These are phyloP conservation scores for Zoanthus sansibaricus DNA, from an alignment of 92 coral and sea anemone genomes.

Conservation along the genomic window DNA sequence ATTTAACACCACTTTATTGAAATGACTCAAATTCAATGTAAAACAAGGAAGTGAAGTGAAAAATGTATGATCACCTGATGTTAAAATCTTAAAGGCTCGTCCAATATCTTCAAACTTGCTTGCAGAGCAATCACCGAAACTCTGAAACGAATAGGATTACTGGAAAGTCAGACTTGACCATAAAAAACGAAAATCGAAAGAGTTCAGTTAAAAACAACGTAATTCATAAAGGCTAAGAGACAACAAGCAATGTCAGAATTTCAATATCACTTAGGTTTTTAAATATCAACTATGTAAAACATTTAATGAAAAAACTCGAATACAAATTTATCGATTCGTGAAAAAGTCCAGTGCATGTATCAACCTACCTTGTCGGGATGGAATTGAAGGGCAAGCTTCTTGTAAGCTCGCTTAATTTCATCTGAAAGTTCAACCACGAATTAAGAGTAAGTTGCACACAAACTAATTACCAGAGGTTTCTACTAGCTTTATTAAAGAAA, in stretches of 20 bases:
- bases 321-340: slow-evolving; percentile 10
- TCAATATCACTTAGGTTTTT: neutral
- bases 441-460: slow-evolving; percentile 9
- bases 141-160: slow-evolving; percentile 64
- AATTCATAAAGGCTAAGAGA: neutral
- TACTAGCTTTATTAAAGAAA: neutral
- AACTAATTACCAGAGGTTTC: neutral
- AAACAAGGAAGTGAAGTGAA: neutral
- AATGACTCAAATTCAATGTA: neutral
- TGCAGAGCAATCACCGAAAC: slow-evolving; percentile 74
- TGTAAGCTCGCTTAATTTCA: slow-evolving; percentile 91
- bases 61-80: slow-evolving; percentile 66
- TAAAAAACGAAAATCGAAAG: slow-evolving; percentile 15
- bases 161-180: slow-evolving; percentile 17
- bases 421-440: slow-evolving; percentile 77
- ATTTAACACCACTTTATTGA: neutral
- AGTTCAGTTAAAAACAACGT: neutral
- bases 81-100: slow-evolving; percentile 79
- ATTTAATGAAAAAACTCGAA: slow-evolving; percentile 6
- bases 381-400: slow-evolving; percentile 84
- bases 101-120: slow-evolving; percentile 88
- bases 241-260: neutral
- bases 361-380: slow-evolving; percentile 89
- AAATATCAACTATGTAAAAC: neutral
- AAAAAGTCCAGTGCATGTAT: neutral